A percentile compares a stretch with the other conserved stretches of the same genome.
These are phyloP conservation scores for Emydoidea blandingii DNA, from an alignment of 2,797 vertebrate genomes.

Conservation along the genomic window DNA sequence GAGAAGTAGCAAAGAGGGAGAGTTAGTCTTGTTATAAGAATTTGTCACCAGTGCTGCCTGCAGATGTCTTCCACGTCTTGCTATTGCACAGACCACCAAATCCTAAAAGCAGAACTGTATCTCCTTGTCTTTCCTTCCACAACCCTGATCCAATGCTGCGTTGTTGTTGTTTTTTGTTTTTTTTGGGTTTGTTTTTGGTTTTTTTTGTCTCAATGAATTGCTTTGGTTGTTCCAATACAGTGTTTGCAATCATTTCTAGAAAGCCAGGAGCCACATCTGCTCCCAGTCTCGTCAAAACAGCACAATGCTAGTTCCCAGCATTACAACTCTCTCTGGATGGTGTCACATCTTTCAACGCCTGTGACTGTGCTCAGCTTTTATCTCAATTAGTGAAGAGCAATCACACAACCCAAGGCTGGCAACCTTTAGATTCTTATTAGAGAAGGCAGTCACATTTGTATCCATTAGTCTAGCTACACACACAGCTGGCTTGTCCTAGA, in stretches of 20 bases:
- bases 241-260: slow-evolving; percentile 13
- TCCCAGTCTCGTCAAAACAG: neutral
- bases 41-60: slow-evolving; percentile 40
- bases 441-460: neutral
- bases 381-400: neutral
- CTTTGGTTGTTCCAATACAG: neutral
- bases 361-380: neutral
- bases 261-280: neutral
- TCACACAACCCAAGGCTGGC: neutral
- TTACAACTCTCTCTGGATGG: neutral
- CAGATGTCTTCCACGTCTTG: slow-evolving; percentile 43
- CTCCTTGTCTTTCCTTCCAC: slow-evolving; percentile 37
- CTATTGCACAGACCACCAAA: slow-evolving; percentile 53
- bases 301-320: neutral
- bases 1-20: slow-evolving; percentile 24
- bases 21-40: slow-evolving; percentile 22
- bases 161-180: too few species aligned
- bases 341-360: slow-evolving; percentile 30
- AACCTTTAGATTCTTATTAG: neutral
- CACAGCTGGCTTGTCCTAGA: neutral
- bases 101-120: neutral
- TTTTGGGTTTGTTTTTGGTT: too few species aligned
- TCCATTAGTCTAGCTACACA: neutral
- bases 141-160: slow-evolving; percentile 3
- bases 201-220: slow-evolving; percentile 29